phyloP scores from a whole-genome alignment of 2,797 vertebrate species.

The Poecile montanus region DNA sequence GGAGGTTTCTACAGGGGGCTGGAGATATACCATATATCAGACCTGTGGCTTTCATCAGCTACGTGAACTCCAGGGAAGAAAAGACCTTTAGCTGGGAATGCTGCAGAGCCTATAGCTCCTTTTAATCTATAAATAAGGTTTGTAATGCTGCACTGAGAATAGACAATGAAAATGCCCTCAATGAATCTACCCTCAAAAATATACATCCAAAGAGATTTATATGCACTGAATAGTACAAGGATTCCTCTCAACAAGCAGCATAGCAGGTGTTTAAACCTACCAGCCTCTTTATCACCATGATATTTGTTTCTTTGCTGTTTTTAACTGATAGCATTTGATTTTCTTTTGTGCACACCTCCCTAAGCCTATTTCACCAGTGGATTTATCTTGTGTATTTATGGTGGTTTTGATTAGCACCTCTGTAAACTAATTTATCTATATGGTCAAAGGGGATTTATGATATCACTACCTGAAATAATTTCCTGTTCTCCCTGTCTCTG shows the following conservation, averaged over 20 bases:
- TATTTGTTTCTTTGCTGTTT: background rate
- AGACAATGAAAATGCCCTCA: background rate
- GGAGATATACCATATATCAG: background rate
- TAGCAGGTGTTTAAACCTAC: background rate
- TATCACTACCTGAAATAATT: background rate
- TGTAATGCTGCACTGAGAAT: background rate
- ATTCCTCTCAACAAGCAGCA: background rate
- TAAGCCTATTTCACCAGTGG: background rate
- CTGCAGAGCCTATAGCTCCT: background rate
- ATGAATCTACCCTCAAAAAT: background rate
- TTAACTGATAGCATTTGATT: background rate
- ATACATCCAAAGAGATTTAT: background rate
- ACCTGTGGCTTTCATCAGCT: background rate
- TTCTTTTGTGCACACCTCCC: background rate
- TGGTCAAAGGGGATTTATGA: background rate
- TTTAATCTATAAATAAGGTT: background rate
- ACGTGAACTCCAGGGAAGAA: background rate
- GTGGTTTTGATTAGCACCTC: background rate
- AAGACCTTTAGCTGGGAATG: background rate
- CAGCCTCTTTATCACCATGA: background rate
- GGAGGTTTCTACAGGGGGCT: background rate
- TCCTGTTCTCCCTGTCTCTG: background rate
- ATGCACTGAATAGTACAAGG: background rate
- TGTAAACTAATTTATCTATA: background rate
- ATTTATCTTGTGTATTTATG: background rate